Base-by-base conservation (phyloP, 2,797 vertebrate species). In the Rhinella marina region DNA sequence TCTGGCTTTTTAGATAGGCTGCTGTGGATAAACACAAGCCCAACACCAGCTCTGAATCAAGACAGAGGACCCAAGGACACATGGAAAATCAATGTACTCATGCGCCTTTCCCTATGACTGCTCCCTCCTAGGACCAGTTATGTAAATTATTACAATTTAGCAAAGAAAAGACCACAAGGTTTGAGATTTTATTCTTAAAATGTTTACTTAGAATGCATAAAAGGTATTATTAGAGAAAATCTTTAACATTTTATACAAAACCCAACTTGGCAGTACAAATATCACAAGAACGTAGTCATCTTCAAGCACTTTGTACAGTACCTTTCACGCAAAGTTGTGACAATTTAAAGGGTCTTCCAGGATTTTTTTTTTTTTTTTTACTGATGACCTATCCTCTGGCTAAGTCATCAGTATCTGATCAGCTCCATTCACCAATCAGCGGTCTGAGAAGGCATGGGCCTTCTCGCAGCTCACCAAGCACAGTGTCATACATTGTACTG, bases 131-230 rank as follows among this genome's bases (percentile, higher is more conserved):
- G 13, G 29, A 72, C 68, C 68, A 32, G 17, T 29, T 68, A 68
- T 27, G 12, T n/a, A 64, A n/a, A 25, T 16, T 9, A 14, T 68
- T 68, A 7, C 25, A 68, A 29, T 0, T 32, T 2, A 19, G 13
- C 3, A 0, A 68, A 68, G n/a, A 23, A 48, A 48, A 66, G 12
- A 25, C 4, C n/a, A 66, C 27, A 17, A 75, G 3, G 23, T 59
- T 57, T 11, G 9, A 75, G 14, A 61, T 76, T 23, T 85, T 84
- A 73, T 85, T 85, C 11, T 25, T 32, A 62, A 81, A 64, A 16
- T 23, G 9, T 81, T 32, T 61, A 8, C 29, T 41, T 7, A 21
- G 3, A 61, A 61, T 32, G 6, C 16, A 19, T 48, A 62, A 32
- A 32, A 32, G 21, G 10, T 64, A 11, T 50, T 76, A 54, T 50